Base-by-base conservation (phyloP, 2,888 invertebrate genomes). In the Cosmopolites sordidus region DNA sequence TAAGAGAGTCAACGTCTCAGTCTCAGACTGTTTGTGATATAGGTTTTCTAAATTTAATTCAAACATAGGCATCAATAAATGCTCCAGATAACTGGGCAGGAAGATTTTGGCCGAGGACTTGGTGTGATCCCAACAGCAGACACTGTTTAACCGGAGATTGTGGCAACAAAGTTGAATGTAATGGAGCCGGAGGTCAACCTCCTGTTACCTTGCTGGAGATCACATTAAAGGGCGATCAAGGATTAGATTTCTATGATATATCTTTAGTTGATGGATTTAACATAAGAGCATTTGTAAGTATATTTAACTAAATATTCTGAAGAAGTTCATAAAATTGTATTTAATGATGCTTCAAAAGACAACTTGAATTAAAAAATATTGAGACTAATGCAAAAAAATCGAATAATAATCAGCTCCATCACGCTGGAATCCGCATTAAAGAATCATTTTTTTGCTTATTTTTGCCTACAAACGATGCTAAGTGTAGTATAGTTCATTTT, bases 251-350 rank as follows among this genome's bases (percentile, higher is more conserved):
- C 64, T 79, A 79, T 62, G 77, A 78, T 59, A 66, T 79, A 48
- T 76, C 75, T 14, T 62, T 76, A 29, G 78, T 78, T 12, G 78
- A 79, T 64, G 79, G 78, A 3, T 78, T 73, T 68, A 78, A 77
- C 60, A 55, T 75, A 5, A 62, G 68, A 46, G 66, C 68, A 8
- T 53, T 61, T 44, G 71, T 73, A 54, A 64, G 64, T 59, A 27
- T 44, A 4, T 15, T 12, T 14, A n/a, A n/a, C n/a, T n/a, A n/a
- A n/a, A 41, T 11, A 15, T 40, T 14, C 17, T 40, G 3, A 22
- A 22, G 22, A 5, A 22, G 8, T 22, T 22, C 4, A 22, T 22
- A 22, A 22, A 22, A 22, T 22, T 22, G 22, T 22, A 22, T 22
- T n/a, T n/a, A n/a, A n/a, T n/a, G n/a, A n/a, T n/a, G n/a, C n/a